Evolutionary conservation across 2,888 invertebrate species (phyloP).

Genomic region (Tridacna crocea): DNA sequence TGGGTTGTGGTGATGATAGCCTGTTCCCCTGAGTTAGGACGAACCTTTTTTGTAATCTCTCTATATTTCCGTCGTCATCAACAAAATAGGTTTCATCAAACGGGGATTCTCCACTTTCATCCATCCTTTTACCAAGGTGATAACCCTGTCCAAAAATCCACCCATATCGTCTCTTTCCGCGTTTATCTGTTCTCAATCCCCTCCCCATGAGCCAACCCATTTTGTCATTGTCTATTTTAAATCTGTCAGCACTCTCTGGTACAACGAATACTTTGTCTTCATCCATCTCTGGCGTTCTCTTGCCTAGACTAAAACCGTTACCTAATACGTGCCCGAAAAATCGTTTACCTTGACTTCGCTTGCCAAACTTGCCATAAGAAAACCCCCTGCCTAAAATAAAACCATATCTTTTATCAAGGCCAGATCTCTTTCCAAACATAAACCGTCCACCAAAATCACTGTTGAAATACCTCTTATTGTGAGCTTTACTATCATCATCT

Average conservation of each 20-base stretch:
- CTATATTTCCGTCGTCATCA: slow-evolving; percentile 42
- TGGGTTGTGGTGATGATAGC: neutral
- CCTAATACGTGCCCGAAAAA: slow-evolving; percentile 41
- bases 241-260: neutral
- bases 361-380: neutral
- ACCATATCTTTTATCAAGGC: slow-evolving; percentile 34
- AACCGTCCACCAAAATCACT: slow-evolving; percentile 23
- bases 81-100: slow-evolving; percentile 38
- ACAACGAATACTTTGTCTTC: neutral
- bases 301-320: slow-evolving; percentile 44
- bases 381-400: slow-evolving; percentile 41
- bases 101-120: neutral
- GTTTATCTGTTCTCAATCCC: slow-evolving; percentile 40
- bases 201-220: slow-evolving; percentile 31
- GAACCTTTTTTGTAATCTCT: slow-evolving; percentile 11
- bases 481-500: slow-evolving; percentile 1
- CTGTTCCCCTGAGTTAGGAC: slow-evolving; percentile 4
- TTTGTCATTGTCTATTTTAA: slow-evolving; percentile 19
- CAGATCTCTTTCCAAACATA: slow-evolving; percentile 3
- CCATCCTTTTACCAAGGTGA: slow-evolving; percentile 42
- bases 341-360: slow-evolving; percentile 12
- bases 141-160: slow-evolving; percentile 46
- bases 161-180: slow-evolving; percentile 47
- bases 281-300: slow-evolving; percentile 26
- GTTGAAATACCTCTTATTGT: slow-evolving; percentile 17